Evolutionary conservation across 2,113 vertebrate genomes (phyloP).

Genomic region (Noctilio leporinus): DNA sequence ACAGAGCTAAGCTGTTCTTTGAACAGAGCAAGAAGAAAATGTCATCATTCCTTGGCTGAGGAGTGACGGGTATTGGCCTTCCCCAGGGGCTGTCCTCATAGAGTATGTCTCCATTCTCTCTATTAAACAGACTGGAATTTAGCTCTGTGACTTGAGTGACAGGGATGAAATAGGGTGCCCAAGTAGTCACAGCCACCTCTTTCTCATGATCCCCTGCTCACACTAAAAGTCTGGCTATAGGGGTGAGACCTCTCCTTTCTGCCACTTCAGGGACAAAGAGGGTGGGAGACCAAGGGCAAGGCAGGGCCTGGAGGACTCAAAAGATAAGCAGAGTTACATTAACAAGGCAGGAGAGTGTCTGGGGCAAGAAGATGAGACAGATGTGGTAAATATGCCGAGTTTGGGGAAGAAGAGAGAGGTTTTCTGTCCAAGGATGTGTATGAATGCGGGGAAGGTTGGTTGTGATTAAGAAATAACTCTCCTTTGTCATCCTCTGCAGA

Average conservation of each 20-base stretch:
- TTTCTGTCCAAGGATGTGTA: neutral
- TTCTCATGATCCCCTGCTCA: neutral
- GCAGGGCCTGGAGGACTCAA: neutral
- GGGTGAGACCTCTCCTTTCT: neutral
- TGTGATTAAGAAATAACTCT: neutral
- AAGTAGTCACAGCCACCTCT: neutral
- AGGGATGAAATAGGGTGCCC: neutral
- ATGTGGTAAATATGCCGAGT: neutral
- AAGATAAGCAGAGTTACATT: neutral
- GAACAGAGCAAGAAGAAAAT: neutral
- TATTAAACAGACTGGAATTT: neutral
- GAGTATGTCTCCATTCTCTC: neutral
- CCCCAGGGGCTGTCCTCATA: neutral
- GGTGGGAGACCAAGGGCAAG: neutral
- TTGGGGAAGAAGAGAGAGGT: neutral
- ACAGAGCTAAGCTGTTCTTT: neutral
- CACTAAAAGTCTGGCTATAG: neutral
- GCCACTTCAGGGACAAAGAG: neutral
- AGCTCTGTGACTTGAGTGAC: neutral
- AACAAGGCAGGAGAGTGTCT: neutral
- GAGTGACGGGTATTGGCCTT: neutral
- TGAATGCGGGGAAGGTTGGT: neutral
- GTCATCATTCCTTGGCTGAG: neutral
- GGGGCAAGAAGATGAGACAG: neutral
- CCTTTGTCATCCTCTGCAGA: neutral